Evolutionary conservation across 2,888 invertebrate genomes (phyloP), one percentile per base, ranked within the genome.

Genomic region (Bellardia pandia): DNA sequence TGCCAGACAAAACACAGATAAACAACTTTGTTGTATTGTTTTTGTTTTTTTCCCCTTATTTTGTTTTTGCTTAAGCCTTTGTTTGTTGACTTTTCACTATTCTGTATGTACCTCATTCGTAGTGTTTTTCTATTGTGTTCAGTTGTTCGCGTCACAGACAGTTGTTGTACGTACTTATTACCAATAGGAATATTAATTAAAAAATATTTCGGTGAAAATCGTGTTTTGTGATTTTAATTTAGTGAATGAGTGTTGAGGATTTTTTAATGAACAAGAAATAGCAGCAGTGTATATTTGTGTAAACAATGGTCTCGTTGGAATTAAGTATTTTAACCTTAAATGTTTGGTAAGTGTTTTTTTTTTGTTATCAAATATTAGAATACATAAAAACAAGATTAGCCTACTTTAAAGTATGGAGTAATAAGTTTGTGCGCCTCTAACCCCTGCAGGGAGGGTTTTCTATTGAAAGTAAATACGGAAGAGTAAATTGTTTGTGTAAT

Each of bases 301-400:
- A 66, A 82, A 76, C 7, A 79, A 87, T 85, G 87, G 37, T 86
- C 93, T 94, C 94, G 79, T 92, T 95, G 87, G 93, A 93, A 89
- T 89, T 96, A 81, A 95, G 94, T 91, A 93, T 96, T 76, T 94
- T 96, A 86, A 96, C 96, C 37, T 92, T 96, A 58, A 96, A 96
- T 91, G 95, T 96, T 90, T 96, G 96, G 96, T 96, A 92, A 92
- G 94, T 90, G 66, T 40, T 30, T 51, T n/a, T 33, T 51, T 51
- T n/a, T 16, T 53, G 40, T 16, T 58, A 40, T 69, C 51, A n/a
- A 6, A 11, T 13, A 69, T 13, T 9, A 13, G 33, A 42, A 33
- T 11, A 45, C 33, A 58, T 23, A 56, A 23, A 68, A 23, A 23
- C 23, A 23, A 23, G 23, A 23, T 23, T 23, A 23, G 23, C 23